A percentile compares a stretch with the other conserved stretches of the same genome.
These are phyloP conservation scores for Darwinula stevensoni DNA, from an alignment of 2,888 invertebrate species.

Conservation along the genomic window DNA sequence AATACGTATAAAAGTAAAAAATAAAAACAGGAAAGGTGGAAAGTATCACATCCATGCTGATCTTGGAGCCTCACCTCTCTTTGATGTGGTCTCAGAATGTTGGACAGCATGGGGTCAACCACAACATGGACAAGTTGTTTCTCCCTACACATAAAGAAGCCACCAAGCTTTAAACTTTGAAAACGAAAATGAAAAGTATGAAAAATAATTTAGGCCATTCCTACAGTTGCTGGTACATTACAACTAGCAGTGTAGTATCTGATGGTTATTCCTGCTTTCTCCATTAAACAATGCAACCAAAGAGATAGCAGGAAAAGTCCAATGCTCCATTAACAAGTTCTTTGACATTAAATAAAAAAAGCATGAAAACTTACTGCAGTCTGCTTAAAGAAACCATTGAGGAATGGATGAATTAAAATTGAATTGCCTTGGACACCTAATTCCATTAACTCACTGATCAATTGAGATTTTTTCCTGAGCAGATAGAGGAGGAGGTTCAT, in stretches of 20 bases:
- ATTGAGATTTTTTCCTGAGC: slow-evolving; percentile 63
- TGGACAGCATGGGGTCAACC: slow-evolving; percentile 72
- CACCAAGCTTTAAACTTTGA: slow-evolving; percentile 3
- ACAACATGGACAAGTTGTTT: slow-evolving; percentile 67
- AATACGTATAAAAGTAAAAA: too few species aligned
- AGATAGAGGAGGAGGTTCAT: slow-evolving; percentile 45
- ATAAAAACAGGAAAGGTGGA: slow-evolving; percentile 6
- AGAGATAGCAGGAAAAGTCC: too few species aligned
- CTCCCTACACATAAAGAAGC: slow-evolving; percentile 16
- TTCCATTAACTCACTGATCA: slow-evolving; percentile 23
- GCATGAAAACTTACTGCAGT: too few species aligned
- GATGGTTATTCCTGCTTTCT: too few species aligned
- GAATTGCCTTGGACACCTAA: neutral
- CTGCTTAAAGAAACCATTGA: neutral
- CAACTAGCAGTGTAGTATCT: too few species aligned
- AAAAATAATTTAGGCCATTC: too few species aligned
- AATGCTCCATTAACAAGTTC: too few species aligned
- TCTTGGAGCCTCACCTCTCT: slow-evolving; percentile 36
- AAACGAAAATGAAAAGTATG: neutral
- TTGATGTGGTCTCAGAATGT: slow-evolving; percentile 82
- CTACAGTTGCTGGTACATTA: too few species aligned
- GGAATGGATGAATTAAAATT: neutral
- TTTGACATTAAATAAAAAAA: too few species aligned
- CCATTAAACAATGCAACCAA: too few species aligned
- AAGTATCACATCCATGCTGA: neutral